These are phyloP conservation scores for Zaprionus nigranus DNA, from an alignment of 1,140 invertebrate genomes.

Conservation along the genomic window DNA sequence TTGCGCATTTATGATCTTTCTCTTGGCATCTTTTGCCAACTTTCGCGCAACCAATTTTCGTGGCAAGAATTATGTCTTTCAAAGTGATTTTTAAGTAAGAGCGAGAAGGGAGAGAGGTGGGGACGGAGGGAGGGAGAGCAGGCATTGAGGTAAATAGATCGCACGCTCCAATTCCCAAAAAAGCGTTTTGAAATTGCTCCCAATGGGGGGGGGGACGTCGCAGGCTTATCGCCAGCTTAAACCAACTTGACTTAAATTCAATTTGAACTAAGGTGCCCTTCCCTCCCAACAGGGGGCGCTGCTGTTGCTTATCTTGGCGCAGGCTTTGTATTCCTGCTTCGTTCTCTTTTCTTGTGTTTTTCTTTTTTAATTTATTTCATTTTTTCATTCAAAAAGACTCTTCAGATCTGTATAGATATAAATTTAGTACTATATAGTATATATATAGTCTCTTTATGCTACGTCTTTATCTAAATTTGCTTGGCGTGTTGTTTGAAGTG, in stretches of 20 bases:
- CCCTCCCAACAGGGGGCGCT: not conserved
- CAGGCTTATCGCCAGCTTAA: slow-evolving; percentile 37
- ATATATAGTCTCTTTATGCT: not conserved
- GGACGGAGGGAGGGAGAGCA: not conserved
- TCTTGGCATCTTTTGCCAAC: slow-evolving; percentile 40
- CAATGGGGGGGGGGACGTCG: not conserved
- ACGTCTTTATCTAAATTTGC: not conserved
- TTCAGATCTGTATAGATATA: not conserved
- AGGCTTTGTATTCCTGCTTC: no score
- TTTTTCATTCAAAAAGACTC: not conserved
- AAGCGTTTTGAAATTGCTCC: slow-evolving; percentile 7
- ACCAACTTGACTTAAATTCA: slow-evolving; percentile 3
- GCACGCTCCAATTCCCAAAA: slow-evolving; percentile 70
- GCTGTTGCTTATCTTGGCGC: not conserved
- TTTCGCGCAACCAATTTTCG: slow-evolving; percentile 54
- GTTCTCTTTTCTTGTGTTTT: not conserved
- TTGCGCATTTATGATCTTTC: not conserved
- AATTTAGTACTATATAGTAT: not conserved
- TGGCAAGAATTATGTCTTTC: slow-evolving; percentile 38
- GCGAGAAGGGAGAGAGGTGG: no score
- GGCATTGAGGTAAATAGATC: slow-evolving; percentile 33
- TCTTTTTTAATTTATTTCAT: not conserved
- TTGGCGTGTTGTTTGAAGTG: not conserved
- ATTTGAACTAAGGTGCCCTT: not conserved
- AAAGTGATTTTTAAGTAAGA: not conserved